Base-by-base conservation (phyloP, 2,888 invertebrate genomes). In the Acleris cristana region DNA sequence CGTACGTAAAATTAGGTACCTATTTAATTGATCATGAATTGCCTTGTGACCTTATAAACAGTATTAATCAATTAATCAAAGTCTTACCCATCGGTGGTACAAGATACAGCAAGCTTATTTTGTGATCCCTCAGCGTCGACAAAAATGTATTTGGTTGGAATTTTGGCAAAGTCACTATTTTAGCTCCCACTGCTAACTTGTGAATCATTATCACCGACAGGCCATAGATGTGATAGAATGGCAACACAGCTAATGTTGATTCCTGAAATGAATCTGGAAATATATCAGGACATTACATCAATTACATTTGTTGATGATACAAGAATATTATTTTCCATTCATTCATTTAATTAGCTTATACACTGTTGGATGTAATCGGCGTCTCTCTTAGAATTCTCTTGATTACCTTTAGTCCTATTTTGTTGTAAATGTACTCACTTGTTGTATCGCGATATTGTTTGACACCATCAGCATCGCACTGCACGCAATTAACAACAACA, bases 181-280 rank as follows among this genome's bases (percentile, higher is more conserved):
- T 95, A 0, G 87, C 85, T 1, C 97, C 96, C 5, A 90, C 81
- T 4, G 90, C 84, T 52, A 96, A 73, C 65, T 94, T 93, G 51
- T 94, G 92, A 2, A 95, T 74, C 81, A 95, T 85, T 12, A 94
- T 79, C 2, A 94, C 85, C 0, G 93, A 88, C 60, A 96, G 86
- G 0, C 96, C 97, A 74, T 96, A 97, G 60, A 96, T 95, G 79
- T 97, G 97, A 80, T 95, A 97, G 79, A 96, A 94, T 3, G 97
- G 97, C 69, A 97, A 80, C 3, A 97, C 88, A 5, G 93, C 94
- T 4, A 96, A 88, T 18, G 93, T 65, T 0, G 94, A 84, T 62
- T 95, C 95, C 81, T 96, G 96, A 69, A 86, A 78, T 5, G 74
- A 78, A 26, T 81, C 94, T 93, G 83, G 63, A 73, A 62, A 51